Evolutionary conservation across 2,113 vertebrate genomes (phyloP).

Genomic region (Campylomormyrus tamandua): DNA sequence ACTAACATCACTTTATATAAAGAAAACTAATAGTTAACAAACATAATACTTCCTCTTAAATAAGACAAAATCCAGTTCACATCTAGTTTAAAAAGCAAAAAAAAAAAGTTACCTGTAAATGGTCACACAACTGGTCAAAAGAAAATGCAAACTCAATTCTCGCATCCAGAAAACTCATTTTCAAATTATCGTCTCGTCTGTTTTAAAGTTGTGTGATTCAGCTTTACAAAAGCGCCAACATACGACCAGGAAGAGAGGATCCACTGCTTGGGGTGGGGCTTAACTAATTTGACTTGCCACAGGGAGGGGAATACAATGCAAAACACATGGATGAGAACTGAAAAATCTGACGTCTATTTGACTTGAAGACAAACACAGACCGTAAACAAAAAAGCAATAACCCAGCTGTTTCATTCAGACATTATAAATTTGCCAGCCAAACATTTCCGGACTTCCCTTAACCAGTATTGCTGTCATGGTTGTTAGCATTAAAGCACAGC

Average conservation of each 20-base stretch:
- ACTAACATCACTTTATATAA: background rate
- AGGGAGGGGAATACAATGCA: background rate
- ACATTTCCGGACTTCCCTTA: background rate
- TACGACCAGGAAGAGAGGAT: background rate
- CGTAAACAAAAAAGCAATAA: background rate
- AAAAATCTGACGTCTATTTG: background rate
- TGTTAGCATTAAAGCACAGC: background rate
- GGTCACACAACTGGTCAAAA: background rate
- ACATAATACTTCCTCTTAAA: background rate
- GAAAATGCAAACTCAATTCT: background rate
- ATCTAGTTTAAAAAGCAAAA: background rate
- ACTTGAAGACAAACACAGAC: background rate
- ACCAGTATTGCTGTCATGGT: background rate
- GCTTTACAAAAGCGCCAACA: background rate
- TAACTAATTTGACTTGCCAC: background rate
- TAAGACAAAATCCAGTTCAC: background rate
- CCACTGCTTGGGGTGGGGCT: background rate
- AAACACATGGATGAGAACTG: background rate
- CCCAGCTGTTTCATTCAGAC: background rate
- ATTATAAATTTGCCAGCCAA: background rate
- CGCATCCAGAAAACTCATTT: background rate
- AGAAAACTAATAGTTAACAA: background rate
- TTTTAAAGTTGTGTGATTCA: background rate
- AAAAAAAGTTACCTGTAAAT: background rate
- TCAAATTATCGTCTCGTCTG: background rate